Conservation (phyloP, 1,140 invertebrate species). For the Anoplolepis gracilipes region DNA sequence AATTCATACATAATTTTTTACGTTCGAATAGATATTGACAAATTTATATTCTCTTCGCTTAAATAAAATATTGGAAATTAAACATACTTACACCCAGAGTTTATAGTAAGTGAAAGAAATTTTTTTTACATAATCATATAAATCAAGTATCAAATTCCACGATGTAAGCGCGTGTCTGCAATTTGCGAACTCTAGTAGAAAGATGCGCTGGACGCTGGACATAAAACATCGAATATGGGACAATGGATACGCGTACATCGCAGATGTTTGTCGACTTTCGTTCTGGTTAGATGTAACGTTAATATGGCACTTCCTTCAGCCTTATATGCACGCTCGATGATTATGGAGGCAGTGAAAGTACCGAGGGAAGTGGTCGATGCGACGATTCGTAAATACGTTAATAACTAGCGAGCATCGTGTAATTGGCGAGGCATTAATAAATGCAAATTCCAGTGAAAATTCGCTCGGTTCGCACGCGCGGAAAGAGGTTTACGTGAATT, state of each 20-base stretch:
- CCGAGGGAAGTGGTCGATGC: conserved; percentile 4
- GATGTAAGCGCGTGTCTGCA: too few species aligned
- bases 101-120: background rate
- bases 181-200: background rate
- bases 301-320: conserved; percentile 77
- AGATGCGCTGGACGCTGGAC: conserved; percentile 8
- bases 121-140: background rate
- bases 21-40: background rate
- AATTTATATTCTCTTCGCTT: background rate
- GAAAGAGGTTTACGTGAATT: background rate
- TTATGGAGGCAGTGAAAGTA: conserved; percentile 72
- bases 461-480: background rate
- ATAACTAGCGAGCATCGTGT: conserved; percentile 35
- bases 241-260: conserved; percentile 66
- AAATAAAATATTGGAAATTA: background rate
- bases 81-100: too few species aligned
- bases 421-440: too few species aligned
- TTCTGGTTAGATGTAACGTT: conserved; percentile 73
- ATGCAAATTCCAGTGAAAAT: conserved; percentile 40
- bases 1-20: background rate
- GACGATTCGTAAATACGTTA: conserved; percentile 49
- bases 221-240: conserved; percentile 42
- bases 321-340: conserved; percentile 57
- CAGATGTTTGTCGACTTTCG: conserved; percentile 45
- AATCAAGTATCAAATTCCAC: background rate